Conservation (phyloP, 2,888 invertebrate species). For the Poecilus cupreus region DNA sequence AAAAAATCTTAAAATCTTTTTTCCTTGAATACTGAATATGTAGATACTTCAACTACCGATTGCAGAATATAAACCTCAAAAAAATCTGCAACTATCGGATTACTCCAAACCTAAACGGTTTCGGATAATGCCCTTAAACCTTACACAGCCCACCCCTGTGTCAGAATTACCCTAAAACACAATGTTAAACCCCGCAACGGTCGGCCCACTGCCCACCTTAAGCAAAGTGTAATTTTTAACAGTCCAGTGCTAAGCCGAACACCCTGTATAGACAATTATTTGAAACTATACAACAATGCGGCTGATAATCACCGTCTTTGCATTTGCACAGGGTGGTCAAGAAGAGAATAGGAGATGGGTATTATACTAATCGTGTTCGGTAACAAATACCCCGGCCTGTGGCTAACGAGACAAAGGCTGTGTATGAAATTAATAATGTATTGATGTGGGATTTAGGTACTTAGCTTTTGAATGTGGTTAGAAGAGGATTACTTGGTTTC, state of each 20-base stretch:
- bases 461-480: slow-evolving; percentile 20
- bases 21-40: background rate
- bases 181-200: slow-evolving; percentile 5
- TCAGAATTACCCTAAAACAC: slow-evolving; percentile 3
- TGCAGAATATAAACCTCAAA: background rate
- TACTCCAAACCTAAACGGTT: slow-evolving; percentile 25
- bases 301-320: slow-evolving; percentile 21
- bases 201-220: background rate
- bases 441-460: background rate
- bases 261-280: slow-evolving; percentile 15
- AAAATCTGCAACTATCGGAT: slow-evolving; percentile 5
- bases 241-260: background rate
- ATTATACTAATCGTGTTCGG: slow-evolving; percentile 20
- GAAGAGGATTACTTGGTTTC: background rate
- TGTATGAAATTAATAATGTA: slow-evolving; percentile 22
- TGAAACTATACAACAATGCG: slow-evolving; percentile 17
- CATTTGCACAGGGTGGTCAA: slow-evolving; percentile 16
- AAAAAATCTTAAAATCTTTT: background rate
- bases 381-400: slow-evolving; percentile 9
- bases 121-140: slow-evolving; percentile 9
- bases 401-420: background rate
- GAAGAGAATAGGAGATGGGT: background rate
- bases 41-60: background rate
- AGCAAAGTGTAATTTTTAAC: slow-evolving; percentile 30
- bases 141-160: slow-evolving; percentile 5